Conservation (phyloP, 2,797 vertebrate species). For the Molossus molossus region DNA sequence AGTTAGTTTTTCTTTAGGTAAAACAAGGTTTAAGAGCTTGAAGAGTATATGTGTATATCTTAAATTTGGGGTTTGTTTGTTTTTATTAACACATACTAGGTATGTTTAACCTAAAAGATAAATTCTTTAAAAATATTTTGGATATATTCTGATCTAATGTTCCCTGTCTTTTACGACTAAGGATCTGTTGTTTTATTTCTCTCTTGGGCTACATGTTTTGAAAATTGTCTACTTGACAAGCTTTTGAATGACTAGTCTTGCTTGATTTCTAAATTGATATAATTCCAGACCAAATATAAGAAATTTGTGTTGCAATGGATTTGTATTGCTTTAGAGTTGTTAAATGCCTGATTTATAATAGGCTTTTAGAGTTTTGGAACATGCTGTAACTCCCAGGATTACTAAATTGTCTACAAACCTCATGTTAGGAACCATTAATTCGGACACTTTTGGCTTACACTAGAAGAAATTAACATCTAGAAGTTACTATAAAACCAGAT, state of each 20-base stretch:
- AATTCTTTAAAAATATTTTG: not conserved
- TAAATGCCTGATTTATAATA: constrained; percentile 63
- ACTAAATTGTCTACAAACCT: constrained; percentile 31
- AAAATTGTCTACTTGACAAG: constrained; percentile 39
- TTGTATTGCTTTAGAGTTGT: constrained; percentile 50
- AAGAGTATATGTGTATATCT: constrained; percentile 5
- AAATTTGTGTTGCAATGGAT: constrained; percentile 17
- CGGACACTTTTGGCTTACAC: not conserved
- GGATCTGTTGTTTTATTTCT: constrained; percentile 65
- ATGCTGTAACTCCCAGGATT: constrained; percentile 7
- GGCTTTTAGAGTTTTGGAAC: constrained; percentile 24
- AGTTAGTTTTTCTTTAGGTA: constrained; percentile 43
- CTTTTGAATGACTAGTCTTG: constrained; percentile 17
- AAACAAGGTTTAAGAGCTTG: not conserved
- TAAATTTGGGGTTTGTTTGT: constrained; percentile 53
- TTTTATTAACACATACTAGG: constrained; percentile 48
- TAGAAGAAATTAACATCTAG: constrained; percentile 47
- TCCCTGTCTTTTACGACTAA: constrained; percentile 18
- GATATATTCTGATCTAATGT: constrained; percentile 41
- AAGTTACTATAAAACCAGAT: constrained; percentile 29
- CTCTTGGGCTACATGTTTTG: constrained; percentile 18
- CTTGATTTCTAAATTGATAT: constrained; percentile 24
- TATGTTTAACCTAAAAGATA: not conserved
- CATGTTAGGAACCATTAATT: constrained; percentile 13
- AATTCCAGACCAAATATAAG: constrained; percentile 31